phyloP scores from a whole-genome alignment of 1,140 invertebrate species.

The Tribolium madens region DNA sequence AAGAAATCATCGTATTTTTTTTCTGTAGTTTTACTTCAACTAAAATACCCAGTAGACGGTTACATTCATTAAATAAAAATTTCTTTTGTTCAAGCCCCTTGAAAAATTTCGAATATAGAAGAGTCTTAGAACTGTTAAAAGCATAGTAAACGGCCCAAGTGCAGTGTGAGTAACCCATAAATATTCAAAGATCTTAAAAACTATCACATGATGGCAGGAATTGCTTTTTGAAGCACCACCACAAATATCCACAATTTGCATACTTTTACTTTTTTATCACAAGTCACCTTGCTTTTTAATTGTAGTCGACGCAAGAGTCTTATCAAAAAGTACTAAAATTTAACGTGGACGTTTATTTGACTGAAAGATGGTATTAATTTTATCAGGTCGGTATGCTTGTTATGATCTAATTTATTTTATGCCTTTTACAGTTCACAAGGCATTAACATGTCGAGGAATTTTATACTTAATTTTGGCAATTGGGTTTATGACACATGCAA shows the following conservation, averaged over 20 bases:
- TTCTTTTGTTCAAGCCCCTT: not conserved
- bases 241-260: too few relatives aligned
- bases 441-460: not conserved
- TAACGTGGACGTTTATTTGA: not conserved
- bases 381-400: not conserved
- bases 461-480: not conserved
- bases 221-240: too few relatives aligned
- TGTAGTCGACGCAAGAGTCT: not conserved
- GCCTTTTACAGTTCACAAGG: too few relatives aligned
- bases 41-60: conserved; percentile 14
- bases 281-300: not conserved
- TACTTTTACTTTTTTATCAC: not conserved
- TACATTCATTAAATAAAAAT: not conserved
- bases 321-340: not conserved
- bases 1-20: not conserved
- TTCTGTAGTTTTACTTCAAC: conserved; percentile 6
- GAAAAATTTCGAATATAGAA: not conserved
- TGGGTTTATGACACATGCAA: not conserved
- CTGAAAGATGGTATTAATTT: not conserved
- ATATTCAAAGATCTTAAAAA: not conserved
- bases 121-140: too few relatives aligned
- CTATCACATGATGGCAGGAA: too few relatives aligned
- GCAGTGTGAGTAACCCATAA: not conserved
- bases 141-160: not conserved
- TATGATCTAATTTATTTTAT: not conserved